Percentiles rank a stretch among this genome's conserved stretches.
phyloP scores from a whole-genome alignment of 2,113 vertebrate genomes.

The Semnornis frantzii region DNA sequence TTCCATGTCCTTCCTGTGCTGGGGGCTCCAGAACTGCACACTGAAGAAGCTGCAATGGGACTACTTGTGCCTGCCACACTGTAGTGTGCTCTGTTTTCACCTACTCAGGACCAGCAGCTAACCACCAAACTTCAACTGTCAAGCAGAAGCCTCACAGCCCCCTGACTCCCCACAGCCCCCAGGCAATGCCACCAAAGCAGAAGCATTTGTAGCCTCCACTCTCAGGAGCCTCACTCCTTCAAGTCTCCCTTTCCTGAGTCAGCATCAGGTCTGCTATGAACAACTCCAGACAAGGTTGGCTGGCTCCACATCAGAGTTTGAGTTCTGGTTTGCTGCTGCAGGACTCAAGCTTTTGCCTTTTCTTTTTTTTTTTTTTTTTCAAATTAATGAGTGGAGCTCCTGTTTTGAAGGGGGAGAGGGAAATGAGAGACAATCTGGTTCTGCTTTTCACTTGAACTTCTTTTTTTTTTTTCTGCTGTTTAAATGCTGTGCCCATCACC shows the following conservation, averaged over 20 bases:
- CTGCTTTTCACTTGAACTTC: not conserved
- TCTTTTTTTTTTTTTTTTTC: no score
- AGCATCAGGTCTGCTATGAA: not conserved
- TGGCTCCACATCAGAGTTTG: not conserved
- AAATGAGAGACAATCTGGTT: not conserved
- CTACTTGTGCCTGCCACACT: not conserved
- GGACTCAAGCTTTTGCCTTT: not conserved
- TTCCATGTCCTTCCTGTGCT: no score
- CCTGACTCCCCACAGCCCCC: not conserved
- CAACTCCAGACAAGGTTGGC: not conserved
- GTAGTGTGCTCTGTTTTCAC: fast-evolving
- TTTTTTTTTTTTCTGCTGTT: not conserved
- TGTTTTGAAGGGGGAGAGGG: not conserved
- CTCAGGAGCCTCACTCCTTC: not conserved
- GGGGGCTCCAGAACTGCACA: not conserved
- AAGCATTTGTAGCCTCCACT: not conserved
- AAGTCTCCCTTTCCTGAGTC: not conserved
- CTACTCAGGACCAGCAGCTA: not conserved
- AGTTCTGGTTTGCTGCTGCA: not conserved
- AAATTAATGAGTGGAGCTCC: not conserved
- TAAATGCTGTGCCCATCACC: not conserved
- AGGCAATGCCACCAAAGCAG: fast-evolving
- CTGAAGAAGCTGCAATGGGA: fast-evolving
- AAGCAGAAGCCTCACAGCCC: not conserved
- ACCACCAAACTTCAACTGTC: not conserved